Evolutionary conservation across 2,797 vertebrate genomes (phyloP).

Genomic region (Tapirus indicus): DNA sequence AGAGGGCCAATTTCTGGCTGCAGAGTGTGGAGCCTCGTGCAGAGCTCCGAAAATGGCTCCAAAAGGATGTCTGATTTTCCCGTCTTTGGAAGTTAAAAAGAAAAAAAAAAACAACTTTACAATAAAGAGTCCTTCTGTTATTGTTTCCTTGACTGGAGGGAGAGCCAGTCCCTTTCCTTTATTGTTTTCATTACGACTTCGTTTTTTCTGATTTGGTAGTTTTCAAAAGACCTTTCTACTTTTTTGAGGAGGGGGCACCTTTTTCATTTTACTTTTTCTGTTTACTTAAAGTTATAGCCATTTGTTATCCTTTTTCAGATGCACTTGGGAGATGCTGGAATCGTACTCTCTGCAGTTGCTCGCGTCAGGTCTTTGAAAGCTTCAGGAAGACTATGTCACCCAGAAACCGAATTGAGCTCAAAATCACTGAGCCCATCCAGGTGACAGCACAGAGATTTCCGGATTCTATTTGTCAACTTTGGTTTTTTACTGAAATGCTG

Average conservation of each 20-base stretch:
- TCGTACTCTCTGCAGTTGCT: neutral
- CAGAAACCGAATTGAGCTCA: slow-evolving; percentile 57
- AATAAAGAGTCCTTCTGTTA: slow-evolving; percentile 21
- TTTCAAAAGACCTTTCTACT: slow-evolving; percentile 33
- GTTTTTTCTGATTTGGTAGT: neutral
- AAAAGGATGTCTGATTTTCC: neutral
- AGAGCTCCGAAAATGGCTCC: neutral
- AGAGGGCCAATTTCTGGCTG: neutral
- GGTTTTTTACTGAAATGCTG: slow-evolving; percentile 88
- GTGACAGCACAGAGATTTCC: slow-evolving; percentile 82
- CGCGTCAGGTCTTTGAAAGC: neutral
- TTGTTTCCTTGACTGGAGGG: neutral
- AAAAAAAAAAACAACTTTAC: neutral
- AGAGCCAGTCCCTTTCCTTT: neutral
- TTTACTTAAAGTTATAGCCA: slow-evolving; percentile 26
- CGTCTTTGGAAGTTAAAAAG: neutral
- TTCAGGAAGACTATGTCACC: slow-evolving; percentile 66
- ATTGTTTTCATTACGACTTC: slow-evolving; percentile 36
- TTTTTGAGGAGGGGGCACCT: neutral
- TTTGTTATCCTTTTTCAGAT: slow-evolving; percentile 55
- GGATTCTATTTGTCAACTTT: slow-evolving; percentile 87
- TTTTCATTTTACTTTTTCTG: slow-evolving; percentile 30
- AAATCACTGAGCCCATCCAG: slow-evolving; percentile 66
- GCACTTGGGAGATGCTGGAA: slow-evolving; percentile 4
- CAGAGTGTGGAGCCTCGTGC: neutral